Evolutionary conservation across 2,888 invertebrate species (phyloP).

Genomic region (Dynastes grantii): DNA sequence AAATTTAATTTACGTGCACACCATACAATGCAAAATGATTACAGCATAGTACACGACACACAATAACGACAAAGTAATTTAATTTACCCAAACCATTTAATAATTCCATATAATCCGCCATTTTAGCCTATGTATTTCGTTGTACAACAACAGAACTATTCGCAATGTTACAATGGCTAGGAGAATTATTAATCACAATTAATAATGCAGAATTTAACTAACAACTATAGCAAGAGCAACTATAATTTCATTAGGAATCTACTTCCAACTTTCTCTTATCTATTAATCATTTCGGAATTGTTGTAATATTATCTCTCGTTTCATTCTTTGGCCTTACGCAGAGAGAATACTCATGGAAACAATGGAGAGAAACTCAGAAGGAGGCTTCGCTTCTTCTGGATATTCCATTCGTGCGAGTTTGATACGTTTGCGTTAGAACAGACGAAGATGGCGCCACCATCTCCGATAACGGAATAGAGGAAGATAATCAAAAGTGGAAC

Average conservation of each 20-base stretch:
- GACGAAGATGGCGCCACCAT: neutral
- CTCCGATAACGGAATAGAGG: neutral
- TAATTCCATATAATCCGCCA: constrained; percentile 11
- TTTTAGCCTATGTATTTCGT: neutral
- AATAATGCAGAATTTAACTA: constrained; percentile 40
- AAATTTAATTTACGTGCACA: no score
- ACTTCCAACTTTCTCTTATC: constrained; percentile 40
- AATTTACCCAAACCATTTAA: constrained; percentile 6
- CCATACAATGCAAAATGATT: no score
- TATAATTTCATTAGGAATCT: constrained; percentile 42
- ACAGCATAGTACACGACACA: no score
- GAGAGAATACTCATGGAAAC: constrained; percentile 25
- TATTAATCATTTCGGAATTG: constrained; percentile 43
- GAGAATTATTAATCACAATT: constrained; percentile 38
- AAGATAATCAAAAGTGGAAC: constrained; percentile 12
- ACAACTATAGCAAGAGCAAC: constrained; percentile 12
- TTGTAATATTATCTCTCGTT: constrained; percentile 40
- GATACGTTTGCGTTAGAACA: neutral
- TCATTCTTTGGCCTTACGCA: constrained; percentile 23
- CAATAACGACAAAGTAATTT: neutral
- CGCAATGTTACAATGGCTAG: constrained; percentile 10
- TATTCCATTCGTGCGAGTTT: neutral
- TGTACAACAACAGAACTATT: constrained; percentile 11
- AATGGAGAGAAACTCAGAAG: constrained; percentile 9
- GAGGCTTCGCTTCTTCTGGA: constrained; percentile 21